Conservation (phyloP, 2,888 invertebrate genomes). For the Epinotia demarniana region DNA sequence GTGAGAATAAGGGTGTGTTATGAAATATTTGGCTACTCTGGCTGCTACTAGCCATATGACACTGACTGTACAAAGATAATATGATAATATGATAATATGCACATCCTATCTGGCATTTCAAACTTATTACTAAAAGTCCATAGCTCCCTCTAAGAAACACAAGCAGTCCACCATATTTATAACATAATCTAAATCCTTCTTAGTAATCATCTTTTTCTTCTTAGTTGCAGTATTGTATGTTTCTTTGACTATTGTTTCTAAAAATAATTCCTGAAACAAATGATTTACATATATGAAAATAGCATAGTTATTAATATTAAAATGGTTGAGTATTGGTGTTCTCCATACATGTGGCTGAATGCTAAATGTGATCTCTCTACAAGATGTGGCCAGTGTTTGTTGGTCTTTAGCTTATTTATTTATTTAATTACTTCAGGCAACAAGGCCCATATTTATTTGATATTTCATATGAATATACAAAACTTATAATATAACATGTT, state of each 20-base stretch:
- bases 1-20: no score
- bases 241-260: constrained; percentile 92
- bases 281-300: not conserved
- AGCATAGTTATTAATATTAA: not conserved
- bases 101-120: not conserved
- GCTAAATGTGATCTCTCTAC: not conserved
- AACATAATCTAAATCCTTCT: constrained; percentile 91
- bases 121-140: constrained; percentile 81
- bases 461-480: no score
- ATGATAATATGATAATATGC: no score
- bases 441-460: no score
- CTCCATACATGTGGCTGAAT: not conserved
- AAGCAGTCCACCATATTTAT: constrained; percentile 91
- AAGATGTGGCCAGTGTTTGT: no score
- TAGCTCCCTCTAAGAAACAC: constrained; percentile 93
- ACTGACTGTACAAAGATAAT: no score
- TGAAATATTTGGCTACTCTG: no score
- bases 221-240: constrained; percentile 88
- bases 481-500: no score
- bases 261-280: constrained; percentile 91
- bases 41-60: no score
- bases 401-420: no score
- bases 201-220: constrained; percentile 93
- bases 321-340: not conserved
- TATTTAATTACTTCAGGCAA: no score